Base-by-base conservation (phyloP, 2,888 invertebrate species). In the Hermaeophaga mercurialis region DNA sequence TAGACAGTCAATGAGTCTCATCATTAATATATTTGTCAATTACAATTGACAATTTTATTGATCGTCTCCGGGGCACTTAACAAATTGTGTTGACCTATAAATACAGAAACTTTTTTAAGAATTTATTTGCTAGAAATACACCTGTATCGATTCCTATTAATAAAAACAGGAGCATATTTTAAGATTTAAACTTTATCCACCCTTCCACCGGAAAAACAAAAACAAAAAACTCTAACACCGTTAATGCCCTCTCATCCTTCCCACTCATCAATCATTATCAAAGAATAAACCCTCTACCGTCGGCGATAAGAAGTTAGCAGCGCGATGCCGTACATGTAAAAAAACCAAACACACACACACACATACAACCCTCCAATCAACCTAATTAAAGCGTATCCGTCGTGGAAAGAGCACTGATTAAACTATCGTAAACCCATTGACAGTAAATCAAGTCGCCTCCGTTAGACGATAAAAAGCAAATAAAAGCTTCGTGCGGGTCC, bases 371-470 rank as follows among this genome's bases (percentile, higher is more conserved):
- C 5, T 41, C 33, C 57, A 58, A 58, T 58, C 54, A 47, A 45
- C 39, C 47, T 59, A 57, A 59, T 62, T 56, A 59, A 56, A 59
- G 43, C 44, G 54, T 52, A 52, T 59, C 56, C 22, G 41, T 50
- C 22, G 43, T 41, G 17, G 50, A 57, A 33, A 33, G 33, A 39
- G 41, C 56, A 26, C 52, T 68, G 73, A 73, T 71, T 68, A 70
- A 68, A 66, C 63, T 65, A 63, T 63, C 67, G 62, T 58, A 65
- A 67, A 67, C 57, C 66, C 61, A 68, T 65, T 64, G 70, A 68
- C 70, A 70, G 68, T 70, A 73, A 72, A 72, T 73, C 71, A 72
- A 70, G 70, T 66, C 68, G 69, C 61, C 43, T 31, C 52, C 24
- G 52, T 34, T 34, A 44, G 43, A 31, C 69, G 69, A 66, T 66